Evolutionary conservation across 2,113 vertebrate species (phyloP).

Genomic region (Hystrix cristata): DNA sequence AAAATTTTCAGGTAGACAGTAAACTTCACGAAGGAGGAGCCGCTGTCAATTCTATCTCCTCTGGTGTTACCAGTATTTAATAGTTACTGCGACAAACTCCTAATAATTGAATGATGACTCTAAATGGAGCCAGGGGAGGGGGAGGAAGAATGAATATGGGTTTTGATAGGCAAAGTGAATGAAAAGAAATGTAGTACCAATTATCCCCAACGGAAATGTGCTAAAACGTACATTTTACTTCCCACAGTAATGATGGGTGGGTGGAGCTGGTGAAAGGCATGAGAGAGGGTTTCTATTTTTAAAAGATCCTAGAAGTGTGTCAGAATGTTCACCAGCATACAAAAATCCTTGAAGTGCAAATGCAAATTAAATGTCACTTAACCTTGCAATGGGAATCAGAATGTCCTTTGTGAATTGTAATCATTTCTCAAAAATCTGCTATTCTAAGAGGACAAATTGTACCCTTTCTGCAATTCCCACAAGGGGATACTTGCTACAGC

Average conservation of each 20-base stretch:
- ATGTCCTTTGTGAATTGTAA: constrained; percentile 52
- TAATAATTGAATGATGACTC: neutral
- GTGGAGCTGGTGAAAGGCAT: neutral
- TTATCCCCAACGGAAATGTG: neutral
- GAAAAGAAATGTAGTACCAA: neutral
- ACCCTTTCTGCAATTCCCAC: neutral
- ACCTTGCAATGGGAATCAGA: constrained; percentile 46
- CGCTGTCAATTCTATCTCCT: neutral
- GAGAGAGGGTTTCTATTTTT: neutral
- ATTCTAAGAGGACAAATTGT: neutral
- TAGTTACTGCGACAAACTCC: neutral
- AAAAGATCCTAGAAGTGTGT: constrained; percentile 26
- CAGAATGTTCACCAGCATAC: constrained; percentile 38
- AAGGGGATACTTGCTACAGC: neutral
- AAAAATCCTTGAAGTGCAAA: constrained; percentile 41
- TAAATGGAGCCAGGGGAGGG: accelerated
- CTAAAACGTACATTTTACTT: neutral
- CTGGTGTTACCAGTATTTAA: neutral
- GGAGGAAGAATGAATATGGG: neutral
- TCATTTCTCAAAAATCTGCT: constrained; percentile 20
- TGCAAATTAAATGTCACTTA: constrained; percentile 68
- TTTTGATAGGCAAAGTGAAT: neutral
- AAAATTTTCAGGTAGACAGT: neutral
- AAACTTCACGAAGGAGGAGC: neutral
- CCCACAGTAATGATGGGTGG: neutral